Conservation (phyloP, 2,113 vertebrate species). For the Rhinogobius similis region DNA sequence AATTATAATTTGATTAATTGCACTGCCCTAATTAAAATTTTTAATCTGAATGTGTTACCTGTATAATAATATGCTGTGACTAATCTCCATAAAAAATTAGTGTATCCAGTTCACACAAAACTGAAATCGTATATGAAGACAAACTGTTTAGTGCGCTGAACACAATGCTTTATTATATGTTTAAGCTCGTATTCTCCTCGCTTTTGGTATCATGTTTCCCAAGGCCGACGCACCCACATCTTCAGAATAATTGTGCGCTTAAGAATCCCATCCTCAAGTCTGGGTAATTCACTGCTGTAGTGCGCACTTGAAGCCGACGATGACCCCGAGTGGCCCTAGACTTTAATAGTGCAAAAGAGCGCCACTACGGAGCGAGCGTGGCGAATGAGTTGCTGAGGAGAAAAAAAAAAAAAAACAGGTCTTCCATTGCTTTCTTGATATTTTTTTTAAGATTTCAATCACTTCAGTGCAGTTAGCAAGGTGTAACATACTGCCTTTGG, state of each 20-base stretch:
- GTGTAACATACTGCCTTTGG: conserved; percentile 52
- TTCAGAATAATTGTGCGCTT: conserved; percentile 31
- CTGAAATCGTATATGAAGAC: too few species aligned
- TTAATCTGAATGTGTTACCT: too few species aligned
- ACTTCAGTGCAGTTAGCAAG: conserved; percentile 46
- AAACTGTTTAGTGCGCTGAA: too few species aligned
- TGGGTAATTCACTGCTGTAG: not conserved
- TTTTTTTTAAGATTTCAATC: conserved; percentile 58
- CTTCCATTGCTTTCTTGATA: not conserved
- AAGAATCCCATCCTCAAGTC: conserved; percentile 19
- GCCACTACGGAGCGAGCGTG: conserved; percentile 2
- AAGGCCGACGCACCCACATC: conserved; percentile 5
- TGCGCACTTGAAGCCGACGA: conserved; percentile 6
- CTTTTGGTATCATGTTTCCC: conserved; percentile 2
- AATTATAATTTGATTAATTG: too few species aligned
- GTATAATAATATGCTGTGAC: too few species aligned
- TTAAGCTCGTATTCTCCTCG: not conserved
- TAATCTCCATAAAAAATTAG: too few species aligned
- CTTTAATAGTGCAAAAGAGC: conserved; percentile 13
- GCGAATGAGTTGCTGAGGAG: conserved; percentile 16
- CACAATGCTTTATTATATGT: not conserved
- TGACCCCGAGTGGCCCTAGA: conserved; percentile 26
- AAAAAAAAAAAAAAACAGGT: conserved; percentile 42
- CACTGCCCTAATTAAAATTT: too few species aligned
- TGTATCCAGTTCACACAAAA: too few species aligned